Percentiles rank a stretch among this genome's conserved stretches.
These are phyloP conservation scores for Cyanoliseus patagonus DNA, from an alignment of 2,113 vertebrate species.

Conservation along the genomic window DNA sequence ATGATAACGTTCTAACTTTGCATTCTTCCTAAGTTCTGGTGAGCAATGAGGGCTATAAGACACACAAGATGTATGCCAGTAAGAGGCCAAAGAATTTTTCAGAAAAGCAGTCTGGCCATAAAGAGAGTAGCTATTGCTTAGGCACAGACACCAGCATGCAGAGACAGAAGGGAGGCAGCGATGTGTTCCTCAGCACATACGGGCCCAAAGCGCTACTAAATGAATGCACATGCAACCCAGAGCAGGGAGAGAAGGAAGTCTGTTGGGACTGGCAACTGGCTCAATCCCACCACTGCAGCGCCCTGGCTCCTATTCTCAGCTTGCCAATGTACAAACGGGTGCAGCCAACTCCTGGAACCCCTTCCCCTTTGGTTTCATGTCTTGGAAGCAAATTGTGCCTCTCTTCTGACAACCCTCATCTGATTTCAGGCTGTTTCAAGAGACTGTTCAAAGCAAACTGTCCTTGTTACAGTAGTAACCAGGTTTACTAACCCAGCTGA, in stretches of 20 bases:
- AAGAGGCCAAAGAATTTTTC: too few species aligned
- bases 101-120: not conserved
- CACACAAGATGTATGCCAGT: accelerated
- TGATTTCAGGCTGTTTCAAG: not conserved
- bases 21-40: not conserved
- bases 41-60: not conserved
- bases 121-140: not conserved
- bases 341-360: not conserved
- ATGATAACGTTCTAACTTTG: not conserved
- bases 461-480: not conserved
- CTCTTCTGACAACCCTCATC: not conserved
- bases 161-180: not conserved
- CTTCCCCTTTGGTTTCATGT: not conserved
- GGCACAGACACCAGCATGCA: not conserved
- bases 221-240: accelerated
- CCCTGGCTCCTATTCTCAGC: not conserved
- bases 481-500: not conserved
- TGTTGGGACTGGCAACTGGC: not conserved
- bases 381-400: not conserved
- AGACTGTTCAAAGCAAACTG: not conserved
- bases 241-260: not conserved
- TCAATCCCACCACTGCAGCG: not conserved
- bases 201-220: not conserved
- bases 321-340: not conserved
- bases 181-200: not conserved